A percentile compares a stretch with the other conserved stretches of the same genome.
phyloP scores from a whole-genome alignment of 2,888 invertebrate genomes.

The Magallana nippona region DNA sequence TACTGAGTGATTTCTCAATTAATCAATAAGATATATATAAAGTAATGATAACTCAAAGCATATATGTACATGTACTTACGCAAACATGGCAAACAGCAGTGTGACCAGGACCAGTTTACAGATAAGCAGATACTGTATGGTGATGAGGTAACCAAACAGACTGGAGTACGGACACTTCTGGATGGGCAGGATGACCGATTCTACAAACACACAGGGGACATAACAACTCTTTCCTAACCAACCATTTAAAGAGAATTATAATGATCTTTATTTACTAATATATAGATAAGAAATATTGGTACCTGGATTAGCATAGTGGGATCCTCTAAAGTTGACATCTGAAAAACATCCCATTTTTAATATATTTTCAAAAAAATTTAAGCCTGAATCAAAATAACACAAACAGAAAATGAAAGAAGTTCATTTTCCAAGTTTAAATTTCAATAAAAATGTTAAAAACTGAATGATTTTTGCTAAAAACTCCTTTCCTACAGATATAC shows the following conservation, averaged over 20 bases:
- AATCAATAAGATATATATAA: no score
- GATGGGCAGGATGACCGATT: conserved; percentile 50
- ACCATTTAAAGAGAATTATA: no score
- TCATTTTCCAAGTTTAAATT: no score
- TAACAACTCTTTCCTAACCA: no score
- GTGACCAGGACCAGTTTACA: conserved; percentile 98
- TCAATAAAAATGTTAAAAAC: no score
- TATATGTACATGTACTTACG: conserved; percentile 80
- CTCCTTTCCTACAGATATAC: no score
- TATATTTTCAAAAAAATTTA: neutral
- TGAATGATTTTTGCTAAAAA: no score
- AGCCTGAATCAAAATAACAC: no score
- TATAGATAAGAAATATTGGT: neutral
- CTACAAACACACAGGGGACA: conserved; percentile 49
- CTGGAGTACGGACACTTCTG: conserved; percentile 67
- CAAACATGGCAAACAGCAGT: conserved; percentile 97
- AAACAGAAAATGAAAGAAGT: no score
- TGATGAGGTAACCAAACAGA: conserved; percentile 83
- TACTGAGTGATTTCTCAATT: no score
- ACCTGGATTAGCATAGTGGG: conserved; percentile 22
- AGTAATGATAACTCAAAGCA: no score
- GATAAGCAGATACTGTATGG: conserved; percentile 96
- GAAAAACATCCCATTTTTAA: neutral
- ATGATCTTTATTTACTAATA: no score
- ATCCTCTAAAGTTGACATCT: conserved; percentile 27